Percentiles rank a stretch among this genome's conserved stretches.
Evolutionary conservation across 2,888 invertebrate species (phyloP).

Genomic region (Drosophila nr. fundita): DNA sequence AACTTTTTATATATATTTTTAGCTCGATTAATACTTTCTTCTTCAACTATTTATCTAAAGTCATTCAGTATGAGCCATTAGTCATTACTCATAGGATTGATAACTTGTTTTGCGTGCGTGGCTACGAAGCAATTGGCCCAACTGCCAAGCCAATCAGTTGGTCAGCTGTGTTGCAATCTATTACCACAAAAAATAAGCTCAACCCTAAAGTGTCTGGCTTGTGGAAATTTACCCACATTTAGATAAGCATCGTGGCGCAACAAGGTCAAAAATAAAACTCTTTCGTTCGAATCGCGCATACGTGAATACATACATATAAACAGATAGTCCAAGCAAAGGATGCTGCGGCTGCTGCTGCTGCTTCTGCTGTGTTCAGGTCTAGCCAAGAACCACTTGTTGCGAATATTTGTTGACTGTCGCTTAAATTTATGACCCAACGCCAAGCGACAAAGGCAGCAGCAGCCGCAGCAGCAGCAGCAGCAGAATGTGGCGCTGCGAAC

Average conservation of each 20-base stretch:
- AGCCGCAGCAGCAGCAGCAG: conserved; percentile 21
- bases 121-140: too few species aligned
- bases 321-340: conserved; percentile 31
- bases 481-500: conserved; percentile 24
- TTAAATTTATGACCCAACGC: conserved; percentile 83
- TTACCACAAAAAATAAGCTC: conserved; percentile 18
- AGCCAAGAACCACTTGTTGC: conserved; percentile 83
- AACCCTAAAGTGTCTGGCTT: conserved; percentile 3
- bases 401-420: conserved; percentile 84
- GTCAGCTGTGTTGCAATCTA: not conserved
- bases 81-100: not conserved
- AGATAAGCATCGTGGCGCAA: conserved; percentile 55
- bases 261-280: conserved; percentile 63
- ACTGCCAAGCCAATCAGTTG: conserved; percentile 3
- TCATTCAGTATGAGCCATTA: not conserved
- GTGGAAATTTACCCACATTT: conserved; percentile 49
- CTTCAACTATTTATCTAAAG: not conserved
- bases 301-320: not conserved
- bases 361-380: conserved; percentile 21
- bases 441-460: conserved; percentile 49
- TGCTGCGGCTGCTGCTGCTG: conserved; percentile 1
- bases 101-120: not conserved
- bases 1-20: not conserved
- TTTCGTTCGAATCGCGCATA: conserved; percentile 10
- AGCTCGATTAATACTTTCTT: not conserved